These are phyloP conservation scores for Neodiprion lecontei DNA, from an alignment of 1,140 invertebrate genomes.

Conservation along the genomic window DNA sequence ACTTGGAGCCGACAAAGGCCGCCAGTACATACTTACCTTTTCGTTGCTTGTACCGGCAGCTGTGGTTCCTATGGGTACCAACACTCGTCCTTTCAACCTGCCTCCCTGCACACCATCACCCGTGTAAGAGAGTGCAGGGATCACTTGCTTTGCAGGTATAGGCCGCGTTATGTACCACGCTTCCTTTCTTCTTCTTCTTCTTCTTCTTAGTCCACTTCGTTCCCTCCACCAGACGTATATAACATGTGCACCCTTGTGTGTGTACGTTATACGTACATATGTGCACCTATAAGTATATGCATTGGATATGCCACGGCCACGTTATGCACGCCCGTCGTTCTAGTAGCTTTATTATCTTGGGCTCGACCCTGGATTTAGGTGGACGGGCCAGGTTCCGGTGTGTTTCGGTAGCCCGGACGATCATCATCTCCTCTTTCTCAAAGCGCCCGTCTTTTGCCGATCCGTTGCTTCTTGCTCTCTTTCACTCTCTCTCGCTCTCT, in stretches of 20 bases:
- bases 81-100: background rate
- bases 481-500: background rate
- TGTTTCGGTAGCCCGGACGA: background rate
- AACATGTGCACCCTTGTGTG: background rate
- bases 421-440: background rate
- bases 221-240: background rate
- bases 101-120: background rate
- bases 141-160: background rate
- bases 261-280: too few species aligned
- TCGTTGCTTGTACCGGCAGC: background rate
- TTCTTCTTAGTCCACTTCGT: background rate
- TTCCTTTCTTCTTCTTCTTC: too few species aligned
- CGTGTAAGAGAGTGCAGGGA: too few species aligned
- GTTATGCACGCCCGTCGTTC: constrained; percentile 16
- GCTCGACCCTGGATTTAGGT: background rate
- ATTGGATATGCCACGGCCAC: constrained; percentile 8
- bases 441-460: background rate
- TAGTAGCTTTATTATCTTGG: constrained; percentile 14
- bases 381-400: background rate
- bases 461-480: background rate
- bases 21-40: background rate
- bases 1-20: constrained; percentile 32
- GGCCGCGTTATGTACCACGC: background rate
- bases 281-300: background rate
- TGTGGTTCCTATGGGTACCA: background rate